A percentile compares a stretch with the other conserved stretches of the same genome.
These are phyloP conservation scores for Lordiphosa mommai DNA, from an alignment of 1,140 invertebrate species.

Conservation along the genomic window DNA sequence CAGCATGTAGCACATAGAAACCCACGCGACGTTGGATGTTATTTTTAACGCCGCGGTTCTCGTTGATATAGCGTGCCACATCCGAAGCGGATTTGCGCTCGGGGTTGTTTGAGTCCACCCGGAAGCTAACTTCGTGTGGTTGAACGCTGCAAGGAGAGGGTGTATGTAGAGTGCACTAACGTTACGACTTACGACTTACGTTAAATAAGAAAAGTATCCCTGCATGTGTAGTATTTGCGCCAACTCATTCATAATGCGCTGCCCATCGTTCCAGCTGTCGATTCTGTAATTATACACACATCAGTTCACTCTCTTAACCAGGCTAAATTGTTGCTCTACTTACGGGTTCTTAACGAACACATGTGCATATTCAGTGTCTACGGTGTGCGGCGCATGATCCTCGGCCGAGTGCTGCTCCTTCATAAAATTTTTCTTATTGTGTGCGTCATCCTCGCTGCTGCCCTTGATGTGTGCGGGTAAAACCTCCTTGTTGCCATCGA, in stretches of 20 bases:
- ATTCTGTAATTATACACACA: constrained; percentile 62
- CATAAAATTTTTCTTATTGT: constrained; percentile 74
- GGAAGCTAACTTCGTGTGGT: constrained; percentile 89
- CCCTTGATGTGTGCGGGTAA: constrained; percentile 73
- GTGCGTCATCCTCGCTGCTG: constrained; percentile 52
- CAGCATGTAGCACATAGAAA: constrained; percentile 85
- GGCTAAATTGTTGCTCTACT: constrained; percentile 5
- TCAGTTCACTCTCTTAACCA: too few species aligned
- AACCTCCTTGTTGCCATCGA: constrained; percentile 66
- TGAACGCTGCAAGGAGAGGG: constrained; percentile 83
- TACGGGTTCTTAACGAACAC: constrained; percentile 79
- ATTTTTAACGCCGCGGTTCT: constrained; percentile 79
- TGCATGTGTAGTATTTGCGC: constrained; percentile 79
- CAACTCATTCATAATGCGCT: constrained; percentile 77
- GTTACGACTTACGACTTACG: too few species aligned
- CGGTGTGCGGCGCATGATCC: constrained; percentile 79
- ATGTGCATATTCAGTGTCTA: constrained; percentile 79
- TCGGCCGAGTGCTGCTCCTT: constrained; percentile 72
- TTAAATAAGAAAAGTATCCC: constrained; percentile 79
- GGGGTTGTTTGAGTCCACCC: constrained; percentile 87
- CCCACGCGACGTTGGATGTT: constrained; percentile 77
- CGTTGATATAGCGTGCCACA: constrained; percentile 87
- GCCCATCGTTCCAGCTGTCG: constrained; percentile 78
- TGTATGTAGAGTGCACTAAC: too few species aligned
- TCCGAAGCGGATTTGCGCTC: constrained; percentile 84